These are phyloP conservation scores for Chaenocephalus aceratus DNA, from an alignment of 2,113 vertebrate species.

Conservation along the genomic window DNA sequence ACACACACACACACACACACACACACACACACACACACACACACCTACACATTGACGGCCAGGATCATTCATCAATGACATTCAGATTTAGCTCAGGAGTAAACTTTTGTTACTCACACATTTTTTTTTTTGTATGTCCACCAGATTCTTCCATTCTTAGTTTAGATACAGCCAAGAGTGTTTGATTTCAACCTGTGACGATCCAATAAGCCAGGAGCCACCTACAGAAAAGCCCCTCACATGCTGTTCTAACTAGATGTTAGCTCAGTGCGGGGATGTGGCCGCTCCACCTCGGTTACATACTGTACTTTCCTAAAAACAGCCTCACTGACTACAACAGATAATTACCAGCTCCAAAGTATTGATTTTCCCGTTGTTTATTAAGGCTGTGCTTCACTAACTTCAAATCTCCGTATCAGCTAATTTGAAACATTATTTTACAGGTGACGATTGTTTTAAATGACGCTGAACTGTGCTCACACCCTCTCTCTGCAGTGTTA, in stretches of 20 bases:
- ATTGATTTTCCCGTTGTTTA: conserved; percentile 7
- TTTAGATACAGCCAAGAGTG: conserved; percentile 8
- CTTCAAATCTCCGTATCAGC: conserved; percentile 2
- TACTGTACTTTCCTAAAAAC: conserved; percentile 34
- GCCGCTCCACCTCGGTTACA: conserved; percentile 53
- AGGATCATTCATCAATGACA: conserved; percentile 47
- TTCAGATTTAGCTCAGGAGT: conserved; percentile 48
- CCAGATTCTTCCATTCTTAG: conserved; percentile 22
- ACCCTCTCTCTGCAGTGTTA: conserved; percentile 11
- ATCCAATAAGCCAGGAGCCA: conserved; percentile 31
- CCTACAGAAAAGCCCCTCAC: conserved; percentile 40
- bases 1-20: conserved; percentile 32
- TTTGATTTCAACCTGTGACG: conserved; percentile 21
- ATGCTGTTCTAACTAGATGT: conserved; percentile 42
- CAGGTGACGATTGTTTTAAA: conserved; percentile 50
- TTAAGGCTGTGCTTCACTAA: conserved; percentile 1
- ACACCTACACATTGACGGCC: conserved; percentile 27
- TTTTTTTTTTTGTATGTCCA: conserved; percentile 45
- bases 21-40: conserved; percentile 25
- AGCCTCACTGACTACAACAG: conserved; percentile 1
- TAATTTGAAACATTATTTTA: conserved; percentile 29
- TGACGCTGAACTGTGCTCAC: conserved; percentile 40
- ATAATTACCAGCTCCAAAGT: conserved; percentile 14
- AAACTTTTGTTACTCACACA: conserved; percentile 67
- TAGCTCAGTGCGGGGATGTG: conserved; percentile 26